These are phyloP conservation scores for Streptopelia turtur DNA, from an alignment of 2,797 vertebrate genomes.

Conservation along the genomic window DNA sequence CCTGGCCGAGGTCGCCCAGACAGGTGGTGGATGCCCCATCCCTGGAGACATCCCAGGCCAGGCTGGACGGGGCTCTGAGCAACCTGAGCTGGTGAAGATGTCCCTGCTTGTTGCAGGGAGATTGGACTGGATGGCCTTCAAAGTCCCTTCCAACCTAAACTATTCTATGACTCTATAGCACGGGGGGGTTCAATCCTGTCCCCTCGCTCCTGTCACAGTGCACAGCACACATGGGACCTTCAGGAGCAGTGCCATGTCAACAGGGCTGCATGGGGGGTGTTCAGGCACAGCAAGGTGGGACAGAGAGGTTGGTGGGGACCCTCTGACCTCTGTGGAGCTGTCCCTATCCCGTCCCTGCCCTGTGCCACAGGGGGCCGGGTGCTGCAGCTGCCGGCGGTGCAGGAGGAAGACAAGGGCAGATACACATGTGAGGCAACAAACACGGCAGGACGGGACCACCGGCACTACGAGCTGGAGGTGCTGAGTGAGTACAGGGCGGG, in stretches of 20 bases:
- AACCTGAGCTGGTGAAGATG: no score
- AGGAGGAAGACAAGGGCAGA: constrained; percentile 82
- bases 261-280: rapidly evolving
- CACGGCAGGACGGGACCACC: constrained; percentile 86
- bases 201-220: neutral
- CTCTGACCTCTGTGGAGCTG: neutral
- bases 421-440: constrained; percentile 89
- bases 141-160: no score
- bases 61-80: no score
- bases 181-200: neutral
- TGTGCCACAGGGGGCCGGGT: constrained; percentile 84
- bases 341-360: neutral
- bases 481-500: constrained; percentile 79
- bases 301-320: neutral
- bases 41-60: no score
- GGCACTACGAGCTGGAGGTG: constrained; percentile 89
- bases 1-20: no score
- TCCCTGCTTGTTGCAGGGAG: no score
- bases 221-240: rapidly evolving
- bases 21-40: no score
- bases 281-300: rapidly evolving
- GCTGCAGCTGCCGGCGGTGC: constrained; percentile 84
- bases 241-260: no score
- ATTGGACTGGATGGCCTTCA: no score
- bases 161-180: no score